phyloP scores from a whole-genome alignment of 2,888 invertebrate genomes.

The Spialia ferax region DNA sequence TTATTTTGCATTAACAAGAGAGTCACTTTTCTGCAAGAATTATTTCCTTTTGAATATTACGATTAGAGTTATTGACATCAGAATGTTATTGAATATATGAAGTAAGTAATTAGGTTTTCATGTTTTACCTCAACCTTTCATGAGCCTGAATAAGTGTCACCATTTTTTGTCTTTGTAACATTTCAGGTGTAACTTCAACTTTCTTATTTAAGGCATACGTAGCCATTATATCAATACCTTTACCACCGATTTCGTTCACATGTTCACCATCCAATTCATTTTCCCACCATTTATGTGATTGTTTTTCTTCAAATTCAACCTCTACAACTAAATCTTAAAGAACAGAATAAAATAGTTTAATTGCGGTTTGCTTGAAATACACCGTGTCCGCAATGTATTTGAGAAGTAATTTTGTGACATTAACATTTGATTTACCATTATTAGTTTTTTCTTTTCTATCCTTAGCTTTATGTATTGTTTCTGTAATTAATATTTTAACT shows the following conservation, averaged over 20 bases:
- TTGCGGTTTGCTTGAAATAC: background rate
- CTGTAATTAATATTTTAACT: conserved; percentile 43
- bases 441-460: conserved; percentile 47
- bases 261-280: conserved; percentile 43
- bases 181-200: conserved; percentile 53
- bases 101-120: background rate
- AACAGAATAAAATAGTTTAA: background rate
- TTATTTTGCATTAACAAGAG: conserved; percentile 44
- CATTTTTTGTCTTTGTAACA: conserved; percentile 48
- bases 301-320: conserved; percentile 17
- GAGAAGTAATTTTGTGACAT: background rate
- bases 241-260: background rate
- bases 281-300: conserved; percentile 57
- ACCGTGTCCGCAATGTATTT: background rate
- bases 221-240: conserved; percentile 41
- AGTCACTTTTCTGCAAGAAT: conserved; percentile 58
- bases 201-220: conserved; percentile 49
- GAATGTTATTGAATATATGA: background rate
- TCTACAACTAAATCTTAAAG: background rate
- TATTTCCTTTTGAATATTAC: background rate
- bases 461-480: conserved; percentile 48
- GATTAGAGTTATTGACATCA: too few species aligned
- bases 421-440: background rate
- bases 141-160: conserved; percentile 66
- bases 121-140: conserved; percentile 63